A percentile compares a stretch with the other conserved stretches of the same genome.
These are phyloP conservation scores for Alviniconcha strummeri DNA, from an alignment of 2,888 invertebrate species.

Conservation along the genomic window DNA sequence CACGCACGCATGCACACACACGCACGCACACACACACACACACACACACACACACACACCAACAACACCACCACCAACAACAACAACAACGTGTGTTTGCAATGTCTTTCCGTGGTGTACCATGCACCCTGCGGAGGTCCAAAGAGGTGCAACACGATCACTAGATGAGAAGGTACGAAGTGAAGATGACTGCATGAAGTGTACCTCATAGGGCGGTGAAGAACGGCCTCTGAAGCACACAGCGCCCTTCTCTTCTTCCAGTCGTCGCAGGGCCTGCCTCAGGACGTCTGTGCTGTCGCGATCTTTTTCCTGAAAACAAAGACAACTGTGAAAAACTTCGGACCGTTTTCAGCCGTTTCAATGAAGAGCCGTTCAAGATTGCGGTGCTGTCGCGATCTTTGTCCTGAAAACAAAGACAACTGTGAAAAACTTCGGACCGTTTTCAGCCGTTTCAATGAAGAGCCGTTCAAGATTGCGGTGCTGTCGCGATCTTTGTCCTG, in stretches of 20 bases:
- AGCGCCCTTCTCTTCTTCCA: conserved; percentile 44
- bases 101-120: no score
- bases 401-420: background rate
- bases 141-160: no score
- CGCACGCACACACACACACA: background rate
- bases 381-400: background rate
- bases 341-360: no score
- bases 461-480: conserved; percentile 26
- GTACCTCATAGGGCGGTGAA: conserved; percentile 22
- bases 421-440: background rate
- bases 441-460: no score
- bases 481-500: background rate
- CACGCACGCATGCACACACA: background rate
- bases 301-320: background rate
- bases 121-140: no score
- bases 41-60: background rate
- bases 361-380: conserved; percentile 21
- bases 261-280: conserved; percentile 35
- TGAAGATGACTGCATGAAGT: no score
- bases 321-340: background rate
- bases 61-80: no score
- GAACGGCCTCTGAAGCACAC: conserved; percentile 27
- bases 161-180: no score
- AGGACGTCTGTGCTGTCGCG: conserved; percentile 21
- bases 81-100: no score